A percentile compares a stretch with the other conserved stretches of the same genome.
Evolutionary conservation across 2,797 vertebrate species (phyloP).

Genomic region (Ctenosaura bakeri): DNA sequence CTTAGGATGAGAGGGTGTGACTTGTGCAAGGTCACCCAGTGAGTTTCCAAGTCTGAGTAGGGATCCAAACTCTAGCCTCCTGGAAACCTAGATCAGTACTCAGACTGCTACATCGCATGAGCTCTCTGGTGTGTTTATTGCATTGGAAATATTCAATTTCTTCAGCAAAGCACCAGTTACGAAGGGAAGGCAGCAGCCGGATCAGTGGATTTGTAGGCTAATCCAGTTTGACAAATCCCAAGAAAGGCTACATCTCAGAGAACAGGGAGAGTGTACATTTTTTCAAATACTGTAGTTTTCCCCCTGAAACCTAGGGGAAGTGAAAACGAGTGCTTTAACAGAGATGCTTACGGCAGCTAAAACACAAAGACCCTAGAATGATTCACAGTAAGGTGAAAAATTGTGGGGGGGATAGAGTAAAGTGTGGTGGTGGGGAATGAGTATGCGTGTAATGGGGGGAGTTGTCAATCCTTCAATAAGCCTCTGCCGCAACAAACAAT

Average conservation of each 20-base stretch:
- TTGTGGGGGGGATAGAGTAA: neutral
- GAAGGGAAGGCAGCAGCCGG: neutral
- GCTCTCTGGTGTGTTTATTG: neutral
- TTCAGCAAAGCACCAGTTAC: neutral
- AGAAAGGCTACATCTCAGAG: constrained; percentile 7
- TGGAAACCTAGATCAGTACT: too few relatives aligned
- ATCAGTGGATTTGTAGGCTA: constrained; percentile 28
- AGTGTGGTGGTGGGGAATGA: too few relatives aligned
- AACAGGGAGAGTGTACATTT: constrained; percentile 1
- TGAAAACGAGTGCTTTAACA: constrained; percentile 21
- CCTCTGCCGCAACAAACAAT: neutral
- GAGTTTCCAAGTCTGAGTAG: too few relatives aligned
- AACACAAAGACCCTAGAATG: constrained; percentile 40
- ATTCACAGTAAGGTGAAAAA: neutral
- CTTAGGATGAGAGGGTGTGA: too few relatives aligned
- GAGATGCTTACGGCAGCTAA: neutral
- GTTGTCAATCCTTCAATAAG: constrained; percentile 33
- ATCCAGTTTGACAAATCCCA: constrained; percentile 54
- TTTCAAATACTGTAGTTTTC: neutral
- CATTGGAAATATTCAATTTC: neutral
- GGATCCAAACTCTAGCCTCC: too few relatives aligned
- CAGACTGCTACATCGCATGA: neutral
- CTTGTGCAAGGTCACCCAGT: too few relatives aligned
- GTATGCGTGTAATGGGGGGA: neutral
- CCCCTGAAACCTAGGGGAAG: constrained; percentile 11